These are phyloP conservation scores for Zaprionus lineosus DNA, from an alignment of 2,888 invertebrate genomes.

Conservation along the genomic window DNA sequence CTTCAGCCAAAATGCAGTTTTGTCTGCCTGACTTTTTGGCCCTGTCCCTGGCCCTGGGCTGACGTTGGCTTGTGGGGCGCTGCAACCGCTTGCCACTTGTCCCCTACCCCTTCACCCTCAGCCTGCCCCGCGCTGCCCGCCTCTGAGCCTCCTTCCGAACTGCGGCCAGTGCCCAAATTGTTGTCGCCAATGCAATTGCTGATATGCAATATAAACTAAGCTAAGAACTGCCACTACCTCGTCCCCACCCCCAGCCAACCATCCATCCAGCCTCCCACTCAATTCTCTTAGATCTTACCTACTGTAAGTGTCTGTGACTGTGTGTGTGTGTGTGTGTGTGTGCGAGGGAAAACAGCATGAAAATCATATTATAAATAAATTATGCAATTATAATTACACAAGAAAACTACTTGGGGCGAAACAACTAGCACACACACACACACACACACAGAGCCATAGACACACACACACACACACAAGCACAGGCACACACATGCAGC, in stretches of 20 bases:
- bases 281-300: background rate
- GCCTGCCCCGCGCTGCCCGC: background rate
- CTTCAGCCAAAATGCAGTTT: conserved; percentile 57
- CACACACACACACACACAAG: conserved; percentile 3
- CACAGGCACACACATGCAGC: no score
- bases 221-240: background rate
- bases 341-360: conserved; percentile 69
- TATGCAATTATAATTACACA: conserved; percentile 79
- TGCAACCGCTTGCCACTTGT: no score
- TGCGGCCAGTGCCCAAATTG: conserved; percentile 35
- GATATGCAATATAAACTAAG: conserved; percentile 60
- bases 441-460: conserved; percentile 16
- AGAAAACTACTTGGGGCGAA: conserved; percentile 78
- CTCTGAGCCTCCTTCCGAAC: conserved; percentile 4
- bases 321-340: conserved; percentile 11
- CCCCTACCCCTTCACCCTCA: background rate
- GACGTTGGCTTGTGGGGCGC: no score
- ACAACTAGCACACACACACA: conserved; percentile 49
- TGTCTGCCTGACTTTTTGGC: conserved; percentile 45
- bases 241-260: background rate
- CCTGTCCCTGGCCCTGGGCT: conserved; percentile 3
- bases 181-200: conserved; percentile 63
- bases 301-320: background rate
- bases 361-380: conserved; percentile 78
- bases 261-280: no score